Conservation (phyloP, 1,140 invertebrate genomes). For the Drosophila pseudoananassae region DNA sequence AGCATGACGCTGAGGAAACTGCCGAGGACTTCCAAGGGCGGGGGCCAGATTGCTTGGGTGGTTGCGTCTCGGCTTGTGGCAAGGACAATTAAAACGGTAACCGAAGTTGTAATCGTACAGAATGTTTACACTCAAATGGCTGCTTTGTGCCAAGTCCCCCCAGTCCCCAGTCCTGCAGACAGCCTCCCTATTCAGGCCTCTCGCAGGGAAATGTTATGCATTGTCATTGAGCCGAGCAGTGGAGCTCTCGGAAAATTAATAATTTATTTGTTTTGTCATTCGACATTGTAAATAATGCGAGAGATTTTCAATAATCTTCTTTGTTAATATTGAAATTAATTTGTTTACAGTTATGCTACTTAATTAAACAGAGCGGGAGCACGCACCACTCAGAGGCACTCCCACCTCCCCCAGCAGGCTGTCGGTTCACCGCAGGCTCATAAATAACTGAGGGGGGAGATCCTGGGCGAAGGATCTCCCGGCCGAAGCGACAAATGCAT, state of each 20-base stretch:
- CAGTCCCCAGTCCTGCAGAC: constrained; percentile 5
- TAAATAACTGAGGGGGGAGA: constrained; percentile 60
- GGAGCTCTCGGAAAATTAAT: constrained; percentile 65
- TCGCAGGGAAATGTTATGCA: constrained; percentile 43
- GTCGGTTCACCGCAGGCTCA: constrained; percentile 61
- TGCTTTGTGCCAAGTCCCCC: constrained; percentile 63
- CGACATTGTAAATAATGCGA: constrained; percentile 79
- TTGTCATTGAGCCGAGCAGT: constrained; percentile 60
- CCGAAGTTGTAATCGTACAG: constrained; percentile 76
- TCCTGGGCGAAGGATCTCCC: constrained; percentile 1
- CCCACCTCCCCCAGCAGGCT: constrained; percentile 1
- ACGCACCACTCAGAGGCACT: constrained; percentile 22
- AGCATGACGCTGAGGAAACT: constrained; percentile 69
- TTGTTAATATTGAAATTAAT: constrained; percentile 83
- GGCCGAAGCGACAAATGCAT: constrained; percentile 47
- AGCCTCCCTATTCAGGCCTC: neutral
- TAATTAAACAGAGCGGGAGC: constrained; percentile 74
- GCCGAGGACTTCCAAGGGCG: constrained; percentile 25
- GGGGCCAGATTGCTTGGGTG: constrained; percentile 17
- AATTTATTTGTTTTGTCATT: constrained; percentile 83
- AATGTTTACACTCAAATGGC: constrained; percentile 79
- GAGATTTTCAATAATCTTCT: constrained; percentile 83
- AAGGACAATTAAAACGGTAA: constrained; percentile 78
- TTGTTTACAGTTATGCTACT: constrained; percentile 82
- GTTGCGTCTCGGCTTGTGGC: constrained; percentile 55